A percentile compares a stretch with the other conserved stretches of the same genome.
These are phyloP conservation scores for Engystomops pustulosus DNA, from an alignment of 2,113 vertebrate species.

Conservation along the genomic window DNA sequence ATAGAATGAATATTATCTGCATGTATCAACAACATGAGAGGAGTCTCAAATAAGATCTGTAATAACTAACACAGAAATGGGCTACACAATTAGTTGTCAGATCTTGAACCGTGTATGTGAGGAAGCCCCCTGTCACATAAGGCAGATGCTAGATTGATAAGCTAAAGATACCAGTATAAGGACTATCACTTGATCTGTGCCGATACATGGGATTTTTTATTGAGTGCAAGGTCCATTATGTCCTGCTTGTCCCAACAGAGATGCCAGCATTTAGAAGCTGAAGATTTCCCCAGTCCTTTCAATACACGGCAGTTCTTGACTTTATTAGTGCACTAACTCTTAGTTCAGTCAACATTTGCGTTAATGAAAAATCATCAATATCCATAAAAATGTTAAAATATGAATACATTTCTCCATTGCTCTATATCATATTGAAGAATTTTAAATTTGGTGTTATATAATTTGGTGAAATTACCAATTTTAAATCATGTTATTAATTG, in stretches of 20 bases:
- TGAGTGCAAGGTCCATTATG: not conserved
- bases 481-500: not conserved
- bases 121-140: too few relatives aligned
- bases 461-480: conserved; percentile 2
- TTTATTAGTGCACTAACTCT: conserved; percentile 15
- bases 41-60: too few relatives aligned
- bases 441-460: not conserved
- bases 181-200: too few relatives aligned
- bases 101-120: too few relatives aligned
- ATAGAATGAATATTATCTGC: too few relatives aligned
- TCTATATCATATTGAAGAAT: not conserved
- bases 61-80: too few relatives aligned
- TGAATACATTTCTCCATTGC: not conserved
- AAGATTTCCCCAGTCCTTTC: not conserved
- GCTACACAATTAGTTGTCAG: too few relatives aligned
- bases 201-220: too few relatives aligned
- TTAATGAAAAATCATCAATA: conserved; percentile 23
- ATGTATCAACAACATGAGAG: too few relatives aligned
- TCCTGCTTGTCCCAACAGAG: not conserved
- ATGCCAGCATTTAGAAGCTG: not conserved
- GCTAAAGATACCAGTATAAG: too few relatives aligned
- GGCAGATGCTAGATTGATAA: too few relatives aligned
- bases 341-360: not conserved
- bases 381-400: conserved; percentile 14
- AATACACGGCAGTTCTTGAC: not conserved